Conservation (phyloP, 2,113 vertebrate species). For the Brachirus orientalis region DNA sequence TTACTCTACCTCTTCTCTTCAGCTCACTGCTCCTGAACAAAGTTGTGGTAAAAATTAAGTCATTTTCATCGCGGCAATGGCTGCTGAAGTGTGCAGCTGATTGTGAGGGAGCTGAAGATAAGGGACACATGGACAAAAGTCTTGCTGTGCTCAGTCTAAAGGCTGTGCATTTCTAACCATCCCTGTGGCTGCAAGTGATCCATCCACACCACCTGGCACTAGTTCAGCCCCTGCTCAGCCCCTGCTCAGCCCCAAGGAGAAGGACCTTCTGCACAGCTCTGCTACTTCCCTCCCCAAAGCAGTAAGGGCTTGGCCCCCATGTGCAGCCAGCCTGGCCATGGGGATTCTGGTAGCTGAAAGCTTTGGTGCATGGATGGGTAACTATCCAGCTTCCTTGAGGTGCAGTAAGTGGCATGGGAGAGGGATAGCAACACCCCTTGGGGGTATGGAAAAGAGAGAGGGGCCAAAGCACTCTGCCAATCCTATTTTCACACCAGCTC, state of each 20-base stretch:
- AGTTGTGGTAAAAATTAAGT: slow-evolving; percentile 54
- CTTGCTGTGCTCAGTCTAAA: slow-evolving; percentile 48
- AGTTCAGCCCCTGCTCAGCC: slow-evolving; percentile 47
- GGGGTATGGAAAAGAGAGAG: slow-evolving; percentile 44
- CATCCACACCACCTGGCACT: slow-evolving; percentile 63
- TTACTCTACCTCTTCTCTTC: slow-evolving; percentile 63
- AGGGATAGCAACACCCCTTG: slow-evolving; percentile 46
- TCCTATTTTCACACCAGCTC: slow-evolving; percentile 64
- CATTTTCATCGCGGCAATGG: slow-evolving; percentile 58
- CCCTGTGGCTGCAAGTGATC: slow-evolving; percentile 63
- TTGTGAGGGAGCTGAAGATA: slow-evolving; percentile 35
- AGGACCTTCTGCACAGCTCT: slow-evolving; percentile 45
- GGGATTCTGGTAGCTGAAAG: slow-evolving; percentile 39
- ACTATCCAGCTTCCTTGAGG: slow-evolving; percentile 74
- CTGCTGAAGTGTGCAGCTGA: slow-evolving; percentile 57
- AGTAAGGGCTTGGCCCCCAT: slow-evolving; percentile 23
- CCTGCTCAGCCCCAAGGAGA: slow-evolving; percentile 18
- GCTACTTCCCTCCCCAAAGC: slow-evolving; percentile 43
- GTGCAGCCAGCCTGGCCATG: slow-evolving; percentile 46
- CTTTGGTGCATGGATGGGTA: slow-evolving; percentile 61
- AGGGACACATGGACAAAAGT: slow-evolving; percentile 22
- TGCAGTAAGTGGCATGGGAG: slow-evolving; percentile 47
- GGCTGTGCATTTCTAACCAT: slow-evolving; percentile 21
- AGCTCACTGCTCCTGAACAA: slow-evolving; percentile 64
- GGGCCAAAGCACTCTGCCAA: slow-evolving; percentile 65